Evolutionary conservation across 2,888 invertebrate genomes (phyloP), one percentile per base, ranked within the genome.

Genomic region (Chirona hameri): DNA sequence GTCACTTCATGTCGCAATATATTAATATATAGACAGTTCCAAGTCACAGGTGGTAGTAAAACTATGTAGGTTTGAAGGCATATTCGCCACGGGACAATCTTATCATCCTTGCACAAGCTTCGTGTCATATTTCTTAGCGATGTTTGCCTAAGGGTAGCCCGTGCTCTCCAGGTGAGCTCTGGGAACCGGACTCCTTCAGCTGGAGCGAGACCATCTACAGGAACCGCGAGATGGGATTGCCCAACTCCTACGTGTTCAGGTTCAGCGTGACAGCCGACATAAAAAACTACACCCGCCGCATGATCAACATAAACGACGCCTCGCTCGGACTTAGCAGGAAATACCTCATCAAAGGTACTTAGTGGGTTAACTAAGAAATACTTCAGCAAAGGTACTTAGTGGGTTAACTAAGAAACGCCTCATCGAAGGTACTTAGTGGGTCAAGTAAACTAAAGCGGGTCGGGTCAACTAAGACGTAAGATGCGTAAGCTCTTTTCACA

Each of bases 291-390:
- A 93, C 94, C 0, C 91, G 91, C 86, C 91, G 95, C 84, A 91
- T 94, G 82, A 94, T 97, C 86, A 95, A 96, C 96, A 88, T 97
- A 88, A 96, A 96, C 89, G 96, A 96, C 90, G 93, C 95, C 0
- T 91, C 94, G 0, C 90, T 96, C 85, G 96, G 95, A 0, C 88
- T 97, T 82, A 87, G 87, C 21, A 91, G 96, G 10, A 96, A 96
- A 88, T 97, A 95, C 88, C 89, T 97, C 82, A 91, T 93, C 84
- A 95, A 95, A 86, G 96, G 96, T 81, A 46, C 29, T 79, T 48
- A 46, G 29, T 85, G 96, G 95, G 0, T 88, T 97, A 82, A 87
- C 87, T 18, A 91, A 96, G 10, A 96, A 96, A 88, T 96, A 95
- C 88, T 89, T 97, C 82, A 91, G 93, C 84, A 95, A 95, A 86